phyloP scores from a whole-genome alignment of 1,140 invertebrate genomes.

The Drosophila pandora region DNA sequence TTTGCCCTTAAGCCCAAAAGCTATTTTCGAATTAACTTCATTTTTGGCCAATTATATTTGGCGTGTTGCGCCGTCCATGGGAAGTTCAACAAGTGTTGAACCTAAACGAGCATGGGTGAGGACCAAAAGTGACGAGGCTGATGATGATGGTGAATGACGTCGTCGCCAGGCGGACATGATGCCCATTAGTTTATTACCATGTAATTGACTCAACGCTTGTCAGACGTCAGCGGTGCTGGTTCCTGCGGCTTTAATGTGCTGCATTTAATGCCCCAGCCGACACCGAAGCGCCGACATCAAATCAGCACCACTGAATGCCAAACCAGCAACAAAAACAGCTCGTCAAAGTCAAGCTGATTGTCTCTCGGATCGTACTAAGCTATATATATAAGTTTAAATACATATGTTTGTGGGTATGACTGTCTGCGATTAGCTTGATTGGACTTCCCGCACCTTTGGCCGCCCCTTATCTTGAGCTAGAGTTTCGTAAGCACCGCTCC shows the following conservation, averaged over 20 bases:
- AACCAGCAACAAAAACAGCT: slow-evolving; percentile 50
- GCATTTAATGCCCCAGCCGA: slow-evolving; percentile 69
- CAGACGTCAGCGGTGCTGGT: slow-evolving; percentile 47
- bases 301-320: slow-evolving; percentile 17
- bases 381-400: slow-evolving; percentile 10
- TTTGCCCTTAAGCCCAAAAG: slow-evolving; percentile 19
- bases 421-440: slow-evolving; percentile 67
- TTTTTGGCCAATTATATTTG: slow-evolving; percentile 61
- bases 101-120: slow-evolving; percentile 64
- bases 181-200: slow-evolving; percentile 80
- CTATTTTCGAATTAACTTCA: slow-evolving; percentile 22
- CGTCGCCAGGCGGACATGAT: slow-evolving; percentile 45
- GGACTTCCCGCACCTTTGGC: slow-evolving; percentile 59
- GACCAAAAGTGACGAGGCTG: slow-evolving; percentile 29
- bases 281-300: slow-evolving; percentile 16
- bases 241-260: slow-evolving; percentile 78
- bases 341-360: slow-evolving; percentile 73
- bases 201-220: slow-evolving; percentile 80
- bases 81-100: slow-evolving; percentile 73
- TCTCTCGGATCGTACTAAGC: slow-evolving; percentile 21
- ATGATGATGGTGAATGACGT: slow-evolving; percentile 44
- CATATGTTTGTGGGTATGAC: slow-evolving; percentile 1
- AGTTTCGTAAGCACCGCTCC: slow-evolving; percentile 52
- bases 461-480: slow-evolving; percentile 47
- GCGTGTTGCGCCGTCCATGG: slow-evolving; percentile 36